A percentile compares a stretch with the other conserved stretches of the same genome.
These are phyloP conservation scores for Rhimphoctona megacephalus DNA, from an alignment of 2,888 invertebrate genomes.

Conservation along the genomic window DNA sequence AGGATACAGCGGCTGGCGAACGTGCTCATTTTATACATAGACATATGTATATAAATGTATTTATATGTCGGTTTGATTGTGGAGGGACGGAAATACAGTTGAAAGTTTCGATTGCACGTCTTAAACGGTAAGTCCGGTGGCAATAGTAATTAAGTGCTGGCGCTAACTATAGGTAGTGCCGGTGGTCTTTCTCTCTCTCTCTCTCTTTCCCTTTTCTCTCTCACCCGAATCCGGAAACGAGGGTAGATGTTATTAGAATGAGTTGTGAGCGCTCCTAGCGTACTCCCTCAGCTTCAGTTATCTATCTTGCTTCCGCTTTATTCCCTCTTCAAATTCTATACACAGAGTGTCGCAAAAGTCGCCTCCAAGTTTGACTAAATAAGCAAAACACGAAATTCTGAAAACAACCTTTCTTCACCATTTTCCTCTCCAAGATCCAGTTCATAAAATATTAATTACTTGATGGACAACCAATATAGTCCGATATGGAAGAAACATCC, in stretches of 20 bases:
- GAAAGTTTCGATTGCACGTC: slow-evolving; percentile 77
- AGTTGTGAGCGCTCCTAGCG: slow-evolving; percentile 77
- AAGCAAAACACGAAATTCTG: neutral
- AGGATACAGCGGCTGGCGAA: slow-evolving; percentile 32
- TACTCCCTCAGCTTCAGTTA: slow-evolving; percentile 42
- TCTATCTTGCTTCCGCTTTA: slow-evolving; percentile 49
- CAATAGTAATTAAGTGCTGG: slow-evolving; percentile 81
- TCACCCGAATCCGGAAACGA: slow-evolving; percentile 78
- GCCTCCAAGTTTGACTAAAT: neutral
- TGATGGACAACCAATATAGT: neutral
- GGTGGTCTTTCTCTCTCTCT: slow-evolving; percentile 20
- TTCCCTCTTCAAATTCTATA: slow-evolving; percentile 28
- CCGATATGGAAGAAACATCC: neutral
- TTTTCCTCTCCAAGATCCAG: neutral
- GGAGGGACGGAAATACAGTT: slow-evolving; percentile 77
- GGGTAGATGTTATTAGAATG: slow-evolving; percentile 82
- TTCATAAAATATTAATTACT: neutral
- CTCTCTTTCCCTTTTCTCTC: neutral
- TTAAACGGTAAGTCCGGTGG: slow-evolving; percentile 77
- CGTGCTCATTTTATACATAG: slow-evolving; percentile 12
- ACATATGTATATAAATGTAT: neutral
- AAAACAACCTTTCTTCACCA: neutral
- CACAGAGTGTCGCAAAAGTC: slow-evolving; percentile 5
- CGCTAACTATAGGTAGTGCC: slow-evolving; percentile 44
- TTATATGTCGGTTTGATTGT: slow-evolving; percentile 18